A percentile compares a stretch with the other conserved stretches of the same genome.
These are phyloP conservation scores for Pipistrellus pygmaeus DNA, from an alignment of 2,797 vertebrate species.

Conservation along the genomic window DNA sequence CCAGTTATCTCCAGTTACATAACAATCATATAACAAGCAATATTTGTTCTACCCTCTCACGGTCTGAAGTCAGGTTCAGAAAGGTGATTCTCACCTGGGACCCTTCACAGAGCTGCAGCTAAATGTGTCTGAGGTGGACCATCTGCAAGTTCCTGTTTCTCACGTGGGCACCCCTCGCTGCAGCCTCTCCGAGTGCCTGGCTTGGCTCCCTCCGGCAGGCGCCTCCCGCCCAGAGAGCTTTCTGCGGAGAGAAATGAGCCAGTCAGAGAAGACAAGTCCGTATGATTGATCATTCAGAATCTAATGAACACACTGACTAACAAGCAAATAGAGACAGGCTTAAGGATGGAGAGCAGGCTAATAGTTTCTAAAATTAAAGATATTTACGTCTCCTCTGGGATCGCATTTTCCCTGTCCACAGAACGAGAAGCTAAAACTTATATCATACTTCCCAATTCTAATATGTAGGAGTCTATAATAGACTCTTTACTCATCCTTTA, in stretches of 20 bases:
- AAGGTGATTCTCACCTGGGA: background rate
- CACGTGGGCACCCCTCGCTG: background rate
- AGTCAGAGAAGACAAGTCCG: background rate
- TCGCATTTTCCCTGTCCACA: background rate
- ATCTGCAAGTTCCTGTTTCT: background rate
- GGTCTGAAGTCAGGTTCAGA: background rate
- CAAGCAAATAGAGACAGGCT: background rate
- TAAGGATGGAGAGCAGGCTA: background rate
- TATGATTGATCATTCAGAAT: background rate
- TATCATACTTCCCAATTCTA: background rate
- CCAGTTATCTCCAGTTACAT: background rate
- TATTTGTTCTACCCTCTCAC: background rate
- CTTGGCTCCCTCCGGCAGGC: background rate
- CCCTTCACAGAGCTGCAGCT: no score
- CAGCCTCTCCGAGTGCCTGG: background rate
- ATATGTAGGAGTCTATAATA: background rate
- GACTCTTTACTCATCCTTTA: background rate
- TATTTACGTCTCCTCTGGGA: background rate
- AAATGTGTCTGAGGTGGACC: background rate
- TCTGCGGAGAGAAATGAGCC: background rate
- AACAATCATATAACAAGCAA: background rate
- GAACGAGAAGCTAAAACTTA: background rate
- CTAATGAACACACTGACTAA: background rate
- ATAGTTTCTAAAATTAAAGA: constrained; percentile 15
- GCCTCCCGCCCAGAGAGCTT: background rate